A percentile compares a stretch with the other conserved stretches of the same genome.
These are phyloP conservation scores for Sepioteuthis lessoniana DNA, from an alignment of 2,888 invertebrate genomes.

Conservation along the genomic window DNA sequence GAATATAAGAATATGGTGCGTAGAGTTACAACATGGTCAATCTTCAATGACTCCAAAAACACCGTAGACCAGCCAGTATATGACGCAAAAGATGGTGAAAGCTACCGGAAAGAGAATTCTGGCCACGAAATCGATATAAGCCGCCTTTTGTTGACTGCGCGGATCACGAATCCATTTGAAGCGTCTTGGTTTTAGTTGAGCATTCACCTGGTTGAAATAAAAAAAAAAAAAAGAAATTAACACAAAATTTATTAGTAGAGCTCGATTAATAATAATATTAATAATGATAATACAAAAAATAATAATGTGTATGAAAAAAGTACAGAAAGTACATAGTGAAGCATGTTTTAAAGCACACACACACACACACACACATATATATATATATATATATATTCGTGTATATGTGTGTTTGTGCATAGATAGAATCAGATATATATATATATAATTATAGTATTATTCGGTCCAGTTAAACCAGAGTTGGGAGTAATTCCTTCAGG, in stretches of 20 bases:
- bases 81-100: conserved; percentile 57
- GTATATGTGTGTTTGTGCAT: neutral
- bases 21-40: neutral
- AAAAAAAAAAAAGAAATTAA: neutral
- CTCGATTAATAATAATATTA: too few relatives aligned
- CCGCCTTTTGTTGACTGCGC: conserved; percentile 42
- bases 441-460: too few relatives aligned
- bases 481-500: too few relatives aligned
- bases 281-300: too few relatives aligned
- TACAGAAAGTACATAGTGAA: neutral
- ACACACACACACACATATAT: neutral
- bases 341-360: neutral
- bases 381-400: neutral
- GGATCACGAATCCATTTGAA: conserved; percentile 43
- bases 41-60: conserved; percentile 43
- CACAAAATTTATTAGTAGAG: neutral
- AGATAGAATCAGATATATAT: too few relatives aligned
- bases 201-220: neutral
- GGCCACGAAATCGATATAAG: conserved; percentile 58
- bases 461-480: too few relatives aligned
- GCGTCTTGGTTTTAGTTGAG: neutral
- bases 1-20: neutral
- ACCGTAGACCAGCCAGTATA: conserved; percentile 54
- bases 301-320: too few relatives aligned
- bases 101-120: conserved; percentile 57